Evolutionary conservation across 2,797 vertebrate species (phyloP), one percentile per base, ranked within the genome.

Genomic region (Eidolon dupreanum): DNA sequence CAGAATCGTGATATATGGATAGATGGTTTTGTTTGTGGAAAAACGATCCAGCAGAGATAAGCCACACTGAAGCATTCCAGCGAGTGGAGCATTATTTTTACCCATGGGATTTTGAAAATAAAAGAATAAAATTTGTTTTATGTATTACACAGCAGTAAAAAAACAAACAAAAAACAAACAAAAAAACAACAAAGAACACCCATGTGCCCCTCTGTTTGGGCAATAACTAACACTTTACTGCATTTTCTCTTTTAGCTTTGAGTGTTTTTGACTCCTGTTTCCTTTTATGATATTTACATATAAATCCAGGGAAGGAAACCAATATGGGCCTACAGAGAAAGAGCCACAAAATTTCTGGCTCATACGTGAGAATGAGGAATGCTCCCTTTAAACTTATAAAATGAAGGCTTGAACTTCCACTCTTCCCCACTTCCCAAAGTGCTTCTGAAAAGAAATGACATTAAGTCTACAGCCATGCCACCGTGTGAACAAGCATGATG

Each of bases 221-320:
- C 1, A 8, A 1, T 10, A 70, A 28, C n/a, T 31, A 73, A 43
- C 3, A 28, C 24, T 38, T 26, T n/a, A 57, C 10, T 0, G 0
- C 0, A 46, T 22, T 36, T 59, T 11, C 24, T 66, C 46, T 59
- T 53, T 17, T 20, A 4, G 17, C 1, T n/a, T 63, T 38, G 20
- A 36, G 57, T 43, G n/a, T 19, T 53, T 53, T 28, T 86, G 36
- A 38, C 38, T 51, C 22, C 8, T 28, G 20, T 26, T 81, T 86
- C 65, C 36, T 73, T 66, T 75, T 33, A 33, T 49, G 41, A 55
- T 19, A 78, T 17, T n/a, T 17, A 63, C 1, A 13, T n/a, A 13
- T 6, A 31, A 57, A 57, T 38, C n/a, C 66, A 73, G 33, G 2
- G n/a, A 13, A 81, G 33, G 38, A 11, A 33, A n/a, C n/a, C 1